Percentiles rank a stretch among this genome's conserved stretches.
Conservation (phyloP, 2,113 vertebrate species). For the Trichomycterus rosablanca region DNA sequence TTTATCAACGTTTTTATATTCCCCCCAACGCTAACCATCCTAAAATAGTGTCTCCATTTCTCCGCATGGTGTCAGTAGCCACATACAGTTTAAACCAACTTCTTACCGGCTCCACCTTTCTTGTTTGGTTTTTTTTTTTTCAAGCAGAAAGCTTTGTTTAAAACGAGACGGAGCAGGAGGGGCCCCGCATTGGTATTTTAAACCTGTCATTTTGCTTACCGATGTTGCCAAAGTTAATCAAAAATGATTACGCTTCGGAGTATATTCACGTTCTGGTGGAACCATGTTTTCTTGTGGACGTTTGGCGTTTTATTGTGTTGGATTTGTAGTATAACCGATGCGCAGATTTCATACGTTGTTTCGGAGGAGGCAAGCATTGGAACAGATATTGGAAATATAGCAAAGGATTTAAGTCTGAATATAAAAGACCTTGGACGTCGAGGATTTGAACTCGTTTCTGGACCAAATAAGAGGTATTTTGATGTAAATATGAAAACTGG, state of each 20-base stretch:
- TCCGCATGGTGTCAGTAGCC: no score
- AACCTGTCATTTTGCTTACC: no score
- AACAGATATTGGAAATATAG: slow-evolving; percentile 48
- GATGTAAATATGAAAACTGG: slow-evolving; percentile 48
- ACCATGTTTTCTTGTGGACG: neutral
- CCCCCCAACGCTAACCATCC: no score
- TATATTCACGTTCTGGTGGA: neutral
- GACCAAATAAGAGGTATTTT: slow-evolving; percentile 45
- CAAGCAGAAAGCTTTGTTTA: no score
- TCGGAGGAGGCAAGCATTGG: slow-evolving; percentile 41
- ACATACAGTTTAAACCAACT: no score
- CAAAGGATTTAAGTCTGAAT: slow-evolving; percentile 46
- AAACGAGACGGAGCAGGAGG: no score
- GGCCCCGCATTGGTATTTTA: no score
- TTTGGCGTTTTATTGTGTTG: slow-evolving; percentile 10
- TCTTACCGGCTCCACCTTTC: no score
- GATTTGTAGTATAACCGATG: slow-evolving; percentile 1
- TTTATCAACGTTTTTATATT: no score
- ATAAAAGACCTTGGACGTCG: slow-evolving; percentile 32
- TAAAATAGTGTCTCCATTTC: no score
- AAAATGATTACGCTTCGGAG: neutral
- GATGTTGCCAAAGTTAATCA: neutral
- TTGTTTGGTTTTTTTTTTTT: no score
- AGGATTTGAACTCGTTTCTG: slow-evolving; percentile 38
- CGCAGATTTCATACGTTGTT: slow-evolving; percentile 39